Conservation (phyloP, 2,113 vertebrate genomes). For the Calidris pygmaea region DNA sequence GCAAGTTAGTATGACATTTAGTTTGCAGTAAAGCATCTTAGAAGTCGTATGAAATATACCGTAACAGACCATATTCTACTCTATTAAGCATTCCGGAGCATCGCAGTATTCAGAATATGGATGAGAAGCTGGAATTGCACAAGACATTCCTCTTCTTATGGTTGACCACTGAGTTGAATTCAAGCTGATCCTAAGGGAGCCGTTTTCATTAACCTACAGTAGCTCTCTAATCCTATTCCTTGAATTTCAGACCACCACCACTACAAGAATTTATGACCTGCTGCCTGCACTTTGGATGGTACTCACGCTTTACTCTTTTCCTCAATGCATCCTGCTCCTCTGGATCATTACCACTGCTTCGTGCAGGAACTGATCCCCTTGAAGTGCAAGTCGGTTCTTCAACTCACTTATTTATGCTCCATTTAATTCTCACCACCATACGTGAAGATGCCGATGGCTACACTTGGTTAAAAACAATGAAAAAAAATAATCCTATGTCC, state of each 20-base stretch:
- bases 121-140: constrained; percentile 38
- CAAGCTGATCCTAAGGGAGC: constrained; percentile 50
- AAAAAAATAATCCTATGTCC: background rate
- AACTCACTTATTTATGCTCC: background rate
- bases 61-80: constrained; percentile 1
- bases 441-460: background rate
- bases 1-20: constrained; percentile 7
- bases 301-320: constrained; percentile 12
- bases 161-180: constrained; percentile 57
- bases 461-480: background rate
- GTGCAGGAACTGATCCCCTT: background rate
- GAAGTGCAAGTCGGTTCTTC: background rate
- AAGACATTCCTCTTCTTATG: background rate
- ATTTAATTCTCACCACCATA: constrained; percentile 28
- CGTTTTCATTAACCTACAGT: constrained; percentile 55
- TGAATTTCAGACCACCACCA: constrained; percentile 54
- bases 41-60: background rate
- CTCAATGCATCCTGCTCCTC: background rate
- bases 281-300: constrained; percentile 21
- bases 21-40: constrained; percentile 17
- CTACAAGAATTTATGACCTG: constrained; percentile 39
- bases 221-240: constrained; percentile 41
- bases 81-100: constrained; percentile 30
- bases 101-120: constrained; percentile 4
- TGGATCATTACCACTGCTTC: constrained; percentile 23